A percentile compares a stretch with the other conserved stretches of the same genome.
phyloP scores from a whole-genome alignment of 2,113 vertebrate genomes.

The sheep (Ovis aries) region ARS-UI_Ramb_v3.0 NC_056068.1:5806501-5807000 shows the following conservation, averaged over 20 bases:
- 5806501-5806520: not conserved
- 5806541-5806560: not conserved
- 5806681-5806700: not conserved
- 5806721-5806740: not conserved
- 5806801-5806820: not conserved
- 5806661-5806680: not conserved
- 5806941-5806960: not conserved
- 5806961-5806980: not conserved
- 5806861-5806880: not conserved
- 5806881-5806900: not conserved
- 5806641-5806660: not conserved
- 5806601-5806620: rapidly evolving
- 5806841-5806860: not conserved
- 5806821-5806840: not conserved
- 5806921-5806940: not conserved
- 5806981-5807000: not conserved
- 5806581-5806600: not conserved
- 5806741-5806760: not conserved
- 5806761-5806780: not conserved
- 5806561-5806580: not conserved
- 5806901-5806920: not conserved
- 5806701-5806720: not conserved
- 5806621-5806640: not conserved
- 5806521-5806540: not conserved
- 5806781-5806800: not conserved